A percentile compares a stretch with the other conserved stretches of the same genome.
Evolutionary conservation across 2,113 vertebrate species (phyloP).

Genomic region (Cryptotis parvus): DNA sequence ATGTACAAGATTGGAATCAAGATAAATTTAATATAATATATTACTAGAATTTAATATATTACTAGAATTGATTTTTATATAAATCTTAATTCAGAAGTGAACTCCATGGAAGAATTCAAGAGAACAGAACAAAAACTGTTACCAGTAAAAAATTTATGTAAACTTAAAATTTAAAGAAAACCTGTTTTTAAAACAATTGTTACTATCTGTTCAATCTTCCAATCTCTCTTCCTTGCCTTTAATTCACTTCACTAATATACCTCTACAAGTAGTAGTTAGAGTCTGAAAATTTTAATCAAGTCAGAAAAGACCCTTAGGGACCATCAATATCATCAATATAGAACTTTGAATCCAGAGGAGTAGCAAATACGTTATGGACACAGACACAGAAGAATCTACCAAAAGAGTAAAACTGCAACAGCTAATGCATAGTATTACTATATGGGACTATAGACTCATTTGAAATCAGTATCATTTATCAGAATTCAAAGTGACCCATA

Average conservation of each 20-base stretch:
- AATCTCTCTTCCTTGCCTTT: conserved; percentile 40
- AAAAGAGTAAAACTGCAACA: not conserved
- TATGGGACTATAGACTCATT: not conserved
- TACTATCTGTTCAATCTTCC: not conserved
- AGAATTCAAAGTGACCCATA: conserved; percentile 15
- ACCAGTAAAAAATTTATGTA: not conserved
- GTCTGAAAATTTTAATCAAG: conserved; percentile 15
- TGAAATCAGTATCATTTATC: conserved; percentile 31
- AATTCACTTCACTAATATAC: not conserved
- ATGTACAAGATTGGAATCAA: conserved; percentile 18
- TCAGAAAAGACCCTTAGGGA: not conserved
- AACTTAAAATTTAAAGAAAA: conserved; percentile 41
- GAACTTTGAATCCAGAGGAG: conserved; percentile 1
- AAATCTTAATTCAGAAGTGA: not conserved
- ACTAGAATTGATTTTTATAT: not conserved
- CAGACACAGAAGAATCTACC: not conserved
- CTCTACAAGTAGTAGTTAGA: conserved; percentile 23
- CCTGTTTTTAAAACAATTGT: not conserved
- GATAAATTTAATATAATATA: not conserved
- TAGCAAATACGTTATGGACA: not conserved
- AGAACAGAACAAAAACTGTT: not conserved
- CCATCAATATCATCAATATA: not conserved
- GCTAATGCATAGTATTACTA: not conserved
- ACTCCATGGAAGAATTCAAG: conserved; percentile 41
- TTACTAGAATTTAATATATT: conserved; percentile 20